A percentile compares a stretch with the other conserved stretches of the same genome.
Conservation (phyloP, 1,140 invertebrate species). For the Conopomorpha cramerella region DNA sequence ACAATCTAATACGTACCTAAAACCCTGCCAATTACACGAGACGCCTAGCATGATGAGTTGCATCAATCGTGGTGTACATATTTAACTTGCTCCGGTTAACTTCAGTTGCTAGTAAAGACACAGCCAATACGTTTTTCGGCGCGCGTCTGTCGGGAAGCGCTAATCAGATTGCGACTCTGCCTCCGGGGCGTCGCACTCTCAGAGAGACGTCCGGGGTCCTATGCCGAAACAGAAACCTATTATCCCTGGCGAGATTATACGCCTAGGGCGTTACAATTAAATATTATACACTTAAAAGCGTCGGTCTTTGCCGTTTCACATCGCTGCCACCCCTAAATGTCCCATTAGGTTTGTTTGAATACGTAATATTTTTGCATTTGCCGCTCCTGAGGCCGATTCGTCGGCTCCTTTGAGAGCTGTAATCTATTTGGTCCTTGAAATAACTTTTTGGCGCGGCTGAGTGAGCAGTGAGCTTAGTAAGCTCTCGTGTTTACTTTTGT, state of each 20-base stretch:
- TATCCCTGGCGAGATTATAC: constrained; percentile 62
- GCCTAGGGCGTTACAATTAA: constrained; percentile 63
- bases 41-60: no score
- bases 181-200: constrained; percentile 49
- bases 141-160: no score
- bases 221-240: constrained; percentile 61
- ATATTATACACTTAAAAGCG: constrained; percentile 63
- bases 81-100: no score
- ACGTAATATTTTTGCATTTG: constrained; percentile 61
- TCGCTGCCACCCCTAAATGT: constrained; percentile 59
- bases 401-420: constrained; percentile 56
- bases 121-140: no score
- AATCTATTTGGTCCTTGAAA: constrained; percentile 59
- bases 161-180: no score
- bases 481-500: constrained; percentile 21
- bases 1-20: no score
- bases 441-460: constrained; percentile 40
- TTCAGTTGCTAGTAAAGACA: no score
- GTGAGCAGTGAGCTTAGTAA: constrained; percentile 41
- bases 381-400: constrained; percentile 54
- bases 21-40: no score
- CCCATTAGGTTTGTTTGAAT: constrained; percentile 60
- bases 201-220: constrained; percentile 53
- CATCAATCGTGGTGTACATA: no score
- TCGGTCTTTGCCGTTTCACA: constrained; percentile 59